Conservation (phyloP, 2,797 vertebrate genomes). For the Sphenodon punctatus region DNA sequence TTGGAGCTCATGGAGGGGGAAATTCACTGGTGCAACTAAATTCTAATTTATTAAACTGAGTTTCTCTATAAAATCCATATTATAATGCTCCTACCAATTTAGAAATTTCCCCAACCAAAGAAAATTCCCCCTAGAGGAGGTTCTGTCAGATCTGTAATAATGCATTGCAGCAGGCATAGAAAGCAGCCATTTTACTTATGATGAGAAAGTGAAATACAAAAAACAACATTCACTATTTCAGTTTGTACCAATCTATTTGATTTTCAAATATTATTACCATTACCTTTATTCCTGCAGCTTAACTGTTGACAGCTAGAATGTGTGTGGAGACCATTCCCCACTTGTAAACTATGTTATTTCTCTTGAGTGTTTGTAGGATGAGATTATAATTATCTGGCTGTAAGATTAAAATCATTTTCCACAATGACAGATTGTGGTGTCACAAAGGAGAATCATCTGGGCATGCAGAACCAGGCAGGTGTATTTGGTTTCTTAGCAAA, state of each 20-base stretch:
- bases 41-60: not conserved
- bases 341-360: conserved; percentile 3
- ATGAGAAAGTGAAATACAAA: conserved; percentile 8
- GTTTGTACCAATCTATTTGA: conserved; percentile 25
- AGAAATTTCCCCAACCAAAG: not conserved
- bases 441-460: conserved; percentile 20
- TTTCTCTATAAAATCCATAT: not conserved
- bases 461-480: not conserved
- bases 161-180: not conserved
- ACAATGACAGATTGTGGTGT: conserved; percentile 28
- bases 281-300: conserved; percentile 17
- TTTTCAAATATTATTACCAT: conserved; percentile 34
- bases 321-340: conserved; percentile 24
- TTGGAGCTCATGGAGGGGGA: not conserved
- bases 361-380: conserved; percentile 5
- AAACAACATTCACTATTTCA: conserved; percentile 14
- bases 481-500: conserved; percentile 10
- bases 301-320: conserved; percentile 4
- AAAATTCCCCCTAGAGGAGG: not conserved
- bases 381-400: conserved; percentile 36
- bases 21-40: not conserved
- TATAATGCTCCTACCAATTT: not conserved
- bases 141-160: not conserved
- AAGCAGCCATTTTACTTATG: conserved; percentile 40
- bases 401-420: conserved; percentile 31